Base-by-base conservation (phyloP, 2,888 invertebrate genomes). In the Macrophya alboannulata region DNA sequence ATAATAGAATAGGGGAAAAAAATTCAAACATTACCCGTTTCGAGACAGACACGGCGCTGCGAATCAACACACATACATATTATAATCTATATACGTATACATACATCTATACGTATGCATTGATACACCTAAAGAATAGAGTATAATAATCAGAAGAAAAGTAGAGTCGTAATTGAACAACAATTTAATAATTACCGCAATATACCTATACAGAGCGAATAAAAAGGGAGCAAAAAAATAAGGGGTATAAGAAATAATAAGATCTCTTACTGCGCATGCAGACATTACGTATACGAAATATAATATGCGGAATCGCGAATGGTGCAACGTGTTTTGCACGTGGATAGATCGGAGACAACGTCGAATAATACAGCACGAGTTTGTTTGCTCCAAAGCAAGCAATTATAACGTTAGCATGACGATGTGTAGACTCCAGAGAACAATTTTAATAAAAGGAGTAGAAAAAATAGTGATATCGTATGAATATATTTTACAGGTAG, bases 261-360 rank as follows among this genome's bases (percentile, higher is more conserved):
- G 43, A 55, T 6, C 43, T 81, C 25, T 40, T 31, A 43, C 62
- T 40, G 81, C 81, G 81, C 62, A 81, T 79, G 55, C 79, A 55
- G 55, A 55, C 55, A 40, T 76, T 10, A 31, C 77, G 62, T 62
- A 40, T 81, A 68, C 51, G 68, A 21, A 68, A 83, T 68, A 15
- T 45, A 48, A 83, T 83, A 62, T 51, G 68, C 68, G 17, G 68
- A 48, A 62, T 81, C 59, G 59, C 40, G 25, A 68, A 68, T 68
- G 25, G 48, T 68, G 68, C 83, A 65, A 83, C 83, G 68, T 83
- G 83, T 83, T 83, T 68, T 48, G 68, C 83, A 83, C 83, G 83
- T 83, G 83, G 83, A 59, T 68, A 10, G n/a, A 37, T 48, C 43
- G 17, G 48, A 15, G 48, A 25, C 74, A 48, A 74, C 45, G 21